These are phyloP conservation scores for Picathartes gymnocephalus DNA, from an alignment of 2,113 vertebrate genomes.

Conservation along the genomic window DNA sequence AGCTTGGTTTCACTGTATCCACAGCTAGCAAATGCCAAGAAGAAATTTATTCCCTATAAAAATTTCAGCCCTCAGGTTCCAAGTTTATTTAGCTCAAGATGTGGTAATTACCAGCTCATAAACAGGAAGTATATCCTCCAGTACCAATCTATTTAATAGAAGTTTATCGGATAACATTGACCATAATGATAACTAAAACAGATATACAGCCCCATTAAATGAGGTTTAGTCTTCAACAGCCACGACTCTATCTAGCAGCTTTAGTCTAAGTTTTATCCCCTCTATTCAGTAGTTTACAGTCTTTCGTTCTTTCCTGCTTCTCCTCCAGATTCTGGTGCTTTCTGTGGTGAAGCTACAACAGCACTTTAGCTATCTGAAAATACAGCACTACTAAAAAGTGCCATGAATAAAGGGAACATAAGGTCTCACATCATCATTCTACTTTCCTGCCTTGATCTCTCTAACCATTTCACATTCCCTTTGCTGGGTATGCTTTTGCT, in stretches of 20 bases:
- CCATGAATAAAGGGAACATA: background rate
- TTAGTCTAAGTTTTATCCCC: background rate
- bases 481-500: background rate
- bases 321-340: background rate
- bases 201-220: background rate
- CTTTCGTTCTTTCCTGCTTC: conserved; percentile 5
- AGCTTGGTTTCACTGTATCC: background rate
- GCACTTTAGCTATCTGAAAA: conserved; percentile 14
- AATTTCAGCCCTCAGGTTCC: background rate
- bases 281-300: background rate
- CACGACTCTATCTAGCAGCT: background rate
- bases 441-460: conserved; percentile 31
- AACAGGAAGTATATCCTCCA: background rate
- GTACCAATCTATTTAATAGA: background rate
- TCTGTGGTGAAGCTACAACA: background rate
- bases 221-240: background rate
- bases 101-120: conserved; percentile 2
- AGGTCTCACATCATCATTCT: conserved; percentile 8
- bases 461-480: background rate
- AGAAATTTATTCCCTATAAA: conserved; percentile 1
- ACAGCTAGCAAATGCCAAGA: background rate
- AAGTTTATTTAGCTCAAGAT: conserved; percentile 12
- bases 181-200: background rate
- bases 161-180: conserved; percentile 29
- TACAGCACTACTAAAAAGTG: background rate